Conservation (phyloP, 1,140 invertebrate species). For the Euschistus heros region DNA sequence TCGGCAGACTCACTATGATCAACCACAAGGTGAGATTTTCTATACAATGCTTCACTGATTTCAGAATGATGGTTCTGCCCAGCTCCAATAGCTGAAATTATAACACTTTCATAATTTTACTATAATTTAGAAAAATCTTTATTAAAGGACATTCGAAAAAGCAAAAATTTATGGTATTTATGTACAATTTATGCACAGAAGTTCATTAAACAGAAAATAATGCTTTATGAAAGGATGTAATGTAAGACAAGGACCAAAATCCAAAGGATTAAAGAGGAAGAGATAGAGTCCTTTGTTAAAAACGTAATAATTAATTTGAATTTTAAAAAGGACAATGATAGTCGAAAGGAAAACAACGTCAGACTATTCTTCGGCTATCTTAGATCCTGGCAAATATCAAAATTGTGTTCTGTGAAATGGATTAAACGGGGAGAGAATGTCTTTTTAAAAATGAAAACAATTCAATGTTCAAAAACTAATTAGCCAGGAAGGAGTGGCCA, state of each 20-base stretch:
- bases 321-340: no score
- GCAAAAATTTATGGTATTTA: neutral
- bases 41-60: constrained; percentile 35
- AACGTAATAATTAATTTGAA: no score
- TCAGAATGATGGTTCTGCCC: constrained; percentile 36
- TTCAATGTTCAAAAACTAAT: no score
- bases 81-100: constrained; percentile 36
- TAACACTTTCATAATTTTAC: neutral
- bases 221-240: neutral
- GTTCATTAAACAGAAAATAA: neutral
- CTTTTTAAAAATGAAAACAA: no score
- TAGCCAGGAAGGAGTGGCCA: no score
- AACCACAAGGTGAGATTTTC: constrained; percentile 33
- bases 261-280: neutral
- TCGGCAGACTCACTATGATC: constrained; percentile 35
- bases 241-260: neutral
- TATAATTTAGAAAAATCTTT: neutral
- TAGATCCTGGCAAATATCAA: no score
- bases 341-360: no score
- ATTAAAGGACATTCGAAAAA: neutral
- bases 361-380: no score
- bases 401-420: no score
- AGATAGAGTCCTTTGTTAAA: no score
- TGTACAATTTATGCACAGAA: neutral
- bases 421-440: no score